A percentile compares a stretch with the other conserved stretches of the same genome.
Conservation (phyloP, 2,797 vertebrate genomes). For the Borostomias antarcticus region DNA sequence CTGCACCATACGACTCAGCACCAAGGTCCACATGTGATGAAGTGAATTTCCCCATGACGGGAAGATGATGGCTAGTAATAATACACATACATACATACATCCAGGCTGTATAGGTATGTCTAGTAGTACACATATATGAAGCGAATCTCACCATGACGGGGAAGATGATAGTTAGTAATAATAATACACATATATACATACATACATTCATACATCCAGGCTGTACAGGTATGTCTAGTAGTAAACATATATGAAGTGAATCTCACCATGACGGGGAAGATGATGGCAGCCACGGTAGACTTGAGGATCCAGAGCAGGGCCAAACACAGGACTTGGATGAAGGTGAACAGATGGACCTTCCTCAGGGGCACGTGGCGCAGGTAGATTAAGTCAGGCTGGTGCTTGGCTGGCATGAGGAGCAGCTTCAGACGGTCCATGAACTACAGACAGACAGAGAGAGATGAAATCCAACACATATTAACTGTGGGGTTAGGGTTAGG, state of each 20-base stretch:
- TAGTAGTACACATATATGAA: too few species aligned
- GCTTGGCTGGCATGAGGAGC: constrained; percentile 96
- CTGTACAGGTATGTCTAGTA: too few species aligned
- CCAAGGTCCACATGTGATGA: too few species aligned
- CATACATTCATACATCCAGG: too few species aligned
- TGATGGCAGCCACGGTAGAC: constrained; percentile 95
- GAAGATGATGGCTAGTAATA: too few species aligned
- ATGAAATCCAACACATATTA: neutral
- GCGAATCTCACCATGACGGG: too few species aligned
- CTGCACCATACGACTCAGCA: too few species aligned
- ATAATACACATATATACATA: too few species aligned
- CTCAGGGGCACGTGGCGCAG: constrained; percentile 94
- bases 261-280: constrained; percentile 97
- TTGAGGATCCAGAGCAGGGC: constrained; percentile 97
- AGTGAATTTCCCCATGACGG: too few species aligned
- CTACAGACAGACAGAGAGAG: constrained; percentile 58
- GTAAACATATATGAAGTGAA: neutral
- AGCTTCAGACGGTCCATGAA: constrained; percentile 98
- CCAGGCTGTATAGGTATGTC: too few species aligned
- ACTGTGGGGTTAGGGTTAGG: neutral
- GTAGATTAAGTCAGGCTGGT: constrained; percentile 97
- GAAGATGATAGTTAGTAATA: too few species aligned
- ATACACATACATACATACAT: neutral
- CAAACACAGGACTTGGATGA: constrained; percentile 91
- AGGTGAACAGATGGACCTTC: constrained; percentile 96